A percentile compares a stretch with the other conserved stretches of the same genome.
phyloP scores from a whole-genome alignment of 1,140 invertebrate species.

The Drosophila biarmipes region DNA sequence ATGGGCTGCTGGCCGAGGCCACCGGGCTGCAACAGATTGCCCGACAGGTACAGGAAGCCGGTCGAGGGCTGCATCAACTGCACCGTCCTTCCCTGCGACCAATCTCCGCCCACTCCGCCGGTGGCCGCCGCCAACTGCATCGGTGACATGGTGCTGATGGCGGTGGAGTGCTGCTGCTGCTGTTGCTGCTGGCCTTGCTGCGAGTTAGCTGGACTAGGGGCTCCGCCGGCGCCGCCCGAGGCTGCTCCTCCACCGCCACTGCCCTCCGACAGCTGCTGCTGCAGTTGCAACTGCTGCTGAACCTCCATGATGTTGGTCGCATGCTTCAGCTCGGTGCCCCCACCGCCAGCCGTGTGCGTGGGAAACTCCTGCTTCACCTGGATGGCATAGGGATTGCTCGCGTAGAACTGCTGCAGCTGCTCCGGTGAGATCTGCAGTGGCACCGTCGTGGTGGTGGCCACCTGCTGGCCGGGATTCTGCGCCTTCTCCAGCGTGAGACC shows the following conservation, averaged over 20 bases:
- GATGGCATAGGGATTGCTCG: constrained; percentile 81
- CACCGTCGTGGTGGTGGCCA: constrained; percentile 74
- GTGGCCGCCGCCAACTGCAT: constrained; percentile 85
- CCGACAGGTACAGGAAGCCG: constrained; percentile 93
- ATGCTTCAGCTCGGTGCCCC: constrained; percentile 82
- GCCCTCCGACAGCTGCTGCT: constrained; percentile 76
- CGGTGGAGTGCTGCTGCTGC: constrained; percentile 86
- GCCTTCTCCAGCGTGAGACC: constrained; percentile 78
- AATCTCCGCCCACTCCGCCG: constrained; percentile 86
- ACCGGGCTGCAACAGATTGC: constrained; percentile 90
- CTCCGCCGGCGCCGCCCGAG: constrained; percentile 42
- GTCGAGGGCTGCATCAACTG: constrained; percentile 94
- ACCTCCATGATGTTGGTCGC: constrained; percentile 80
- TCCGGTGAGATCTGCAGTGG: constrained; percentile 81
- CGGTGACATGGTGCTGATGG: constrained; percentile 85
- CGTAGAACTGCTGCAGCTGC: constrained; percentile 84
- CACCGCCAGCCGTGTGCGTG: constrained; percentile 52
- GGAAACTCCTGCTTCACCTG: constrained; percentile 85
- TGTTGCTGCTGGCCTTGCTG: constrained; percentile 65
- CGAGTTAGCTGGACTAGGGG: constrained; percentile 56
- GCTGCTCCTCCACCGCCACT: constrained; percentile 72
- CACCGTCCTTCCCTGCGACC: constrained; percentile 87
- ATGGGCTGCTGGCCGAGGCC: constrained; percentile 91
- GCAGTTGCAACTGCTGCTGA: constrained; percentile 85
- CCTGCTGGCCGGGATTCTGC: constrained; percentile 83